Evolutionary conservation across 1,140 invertebrate genomes (phyloP), one percentile per base, ranked within the genome.

Genomic region (Periplaneta americana): DNA sequence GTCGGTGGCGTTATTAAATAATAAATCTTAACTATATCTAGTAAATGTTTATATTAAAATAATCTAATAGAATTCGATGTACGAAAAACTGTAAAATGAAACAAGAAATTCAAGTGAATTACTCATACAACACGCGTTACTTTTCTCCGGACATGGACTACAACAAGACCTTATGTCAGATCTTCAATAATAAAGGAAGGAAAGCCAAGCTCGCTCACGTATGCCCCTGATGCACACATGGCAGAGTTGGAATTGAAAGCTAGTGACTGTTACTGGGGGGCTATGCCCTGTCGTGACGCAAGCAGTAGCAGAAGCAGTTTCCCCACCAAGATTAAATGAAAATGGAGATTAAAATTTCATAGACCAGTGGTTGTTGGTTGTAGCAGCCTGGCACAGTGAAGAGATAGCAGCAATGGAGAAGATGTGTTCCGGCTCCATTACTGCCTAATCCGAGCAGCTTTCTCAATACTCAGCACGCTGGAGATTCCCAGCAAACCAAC

Each of bases 291-390:
- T 66, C 22, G 48, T 66, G 48, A 66, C 48, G 48, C 11, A 66
- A 28, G 48, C 48, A 66, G 48, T 28, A 66, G 48, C 48, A 66
- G 48, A n/a, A 66, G 48, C 48, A 66, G n/a, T 66, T 66, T 66
- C 48, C 48, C 48, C 48, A 66, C 48, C 48, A 66, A 79, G 76
- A 82, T 78, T 82, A 78, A 77, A 82, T 82, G 74, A 75, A 75
- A 76, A 74, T 77, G 78, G 48, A 80, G 75, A 80, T 82, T 80
- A 74, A 82, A 82, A 35, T 76, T 82, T 82, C 81, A 82, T 82
- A 35, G 39, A 57, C 34, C 78, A 32, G 22, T 79, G 78, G 33
- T 77, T 75, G 74, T 22, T 15, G 74, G 74, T 75, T 77, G 35
- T 17, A 17, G n/a, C n/a, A n/a, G n/a, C n/a, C 48, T 66, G 48